phyloP scores from a whole-genome alignment of 2,113 vertebrate species.

The Uria lomvia region DNA sequence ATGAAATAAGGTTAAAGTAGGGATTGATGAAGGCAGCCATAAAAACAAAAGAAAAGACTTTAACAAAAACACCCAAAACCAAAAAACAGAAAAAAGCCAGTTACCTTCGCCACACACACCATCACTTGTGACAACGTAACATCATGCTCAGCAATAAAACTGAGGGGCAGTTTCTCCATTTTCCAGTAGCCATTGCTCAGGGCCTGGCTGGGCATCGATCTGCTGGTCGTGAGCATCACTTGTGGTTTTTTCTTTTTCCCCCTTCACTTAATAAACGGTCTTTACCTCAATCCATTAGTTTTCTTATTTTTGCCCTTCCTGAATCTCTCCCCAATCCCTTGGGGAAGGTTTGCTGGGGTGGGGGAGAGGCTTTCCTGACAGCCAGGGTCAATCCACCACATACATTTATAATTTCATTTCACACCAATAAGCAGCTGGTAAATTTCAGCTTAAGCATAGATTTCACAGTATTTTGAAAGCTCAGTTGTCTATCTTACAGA shows the following conservation, averaged over 20 bases:
- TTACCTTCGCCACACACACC: not conserved
- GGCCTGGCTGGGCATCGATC: not conserved
- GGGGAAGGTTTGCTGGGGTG: not conserved
- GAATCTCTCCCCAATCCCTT: not conserved
- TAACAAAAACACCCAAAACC: not conserved
- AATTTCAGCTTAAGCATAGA: not conserved
- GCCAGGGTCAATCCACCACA: too few species aligned
- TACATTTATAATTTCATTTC: not conserved
- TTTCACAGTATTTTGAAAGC: not conserved
- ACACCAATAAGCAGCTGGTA: not conserved
- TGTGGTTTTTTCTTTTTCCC: fast-evolving
- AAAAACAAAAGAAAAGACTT: not conserved
- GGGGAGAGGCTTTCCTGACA: not conserved
- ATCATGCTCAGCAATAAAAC: not conserved
- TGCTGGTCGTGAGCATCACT: not conserved
- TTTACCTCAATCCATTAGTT: not conserved
- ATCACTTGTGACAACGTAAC: not conserved
- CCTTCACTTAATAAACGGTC: not conserved
- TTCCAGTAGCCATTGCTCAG: not conserved
- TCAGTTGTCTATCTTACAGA: not conserved
- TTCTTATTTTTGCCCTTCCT: not conserved
- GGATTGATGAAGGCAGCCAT: not conserved
- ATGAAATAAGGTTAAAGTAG: not conserved
- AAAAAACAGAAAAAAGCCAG: not conserved
- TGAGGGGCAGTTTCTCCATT: not conserved